Evolutionary conservation across 30 jellyfish, hydroid and myxozoan genomes (phyloP), one percentile per base, ranked within the genome.

Genomic region (Calvadosia cruxmelitensis): DNA sequence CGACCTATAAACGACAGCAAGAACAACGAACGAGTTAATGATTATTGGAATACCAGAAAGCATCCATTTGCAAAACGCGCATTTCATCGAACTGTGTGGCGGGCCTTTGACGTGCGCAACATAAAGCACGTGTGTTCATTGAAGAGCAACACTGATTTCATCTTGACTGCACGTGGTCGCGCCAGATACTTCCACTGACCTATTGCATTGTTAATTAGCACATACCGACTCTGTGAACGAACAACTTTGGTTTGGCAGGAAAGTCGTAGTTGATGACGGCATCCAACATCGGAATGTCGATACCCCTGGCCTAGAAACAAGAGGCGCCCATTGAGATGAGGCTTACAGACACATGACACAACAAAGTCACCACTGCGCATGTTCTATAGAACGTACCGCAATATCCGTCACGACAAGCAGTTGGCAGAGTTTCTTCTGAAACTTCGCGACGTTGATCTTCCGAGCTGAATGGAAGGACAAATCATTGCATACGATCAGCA

Each of bases 351-450:
- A n/a, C n/a, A n/a, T n/a, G n/a, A n/a, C n/a, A n/a, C n/a, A n/a
- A n/a, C n/a, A n/a, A n/a, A n/a, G n/a, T n/a, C n/a, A n/a, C n/a
- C n/a, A n/a, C n/a, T n/a, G n/a, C n/a, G n/a, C n/a, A n/a, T n/a
- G n/a, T n/a, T n/a, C n/a, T n/a, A n/a, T n/a, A n/a, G n/a, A n/a
- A 70, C 96, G 69, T 50, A 87, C 97, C 34, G 99, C 99, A 64
- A 92, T 85, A 79, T 92, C 99, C 3, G 99, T 92, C 3, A 84
- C 95, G 15, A 92, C 92, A 52, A 92, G 66, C 16, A 92, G 78
- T 52, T 66, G 65, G 2, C 84, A 62, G n/a, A 52, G 51, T 72
- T 87, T 87, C 94, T 87, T 87, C 64, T 78, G 94, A 62, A 87
- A 87, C 62, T 87, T 87, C 30, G 94, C 97, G 24, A 80, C 76